Evolutionary conservation across 2,888 invertebrate species (phyloP).

Genomic region (Andrena hattorfiana): DNA sequence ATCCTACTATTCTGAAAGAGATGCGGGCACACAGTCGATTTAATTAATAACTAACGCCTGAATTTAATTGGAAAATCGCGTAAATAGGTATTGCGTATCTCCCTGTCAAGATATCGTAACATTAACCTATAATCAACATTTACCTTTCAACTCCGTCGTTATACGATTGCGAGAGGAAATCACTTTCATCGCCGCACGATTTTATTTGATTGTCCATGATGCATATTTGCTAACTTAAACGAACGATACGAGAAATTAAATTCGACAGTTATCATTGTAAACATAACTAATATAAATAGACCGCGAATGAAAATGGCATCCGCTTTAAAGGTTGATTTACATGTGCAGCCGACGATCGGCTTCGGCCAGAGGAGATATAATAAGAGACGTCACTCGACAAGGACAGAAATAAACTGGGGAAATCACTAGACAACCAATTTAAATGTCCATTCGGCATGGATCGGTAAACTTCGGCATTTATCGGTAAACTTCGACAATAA

Average conservation of each 20-base stretch:
- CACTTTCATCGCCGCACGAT: not conserved
- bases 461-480: no score
- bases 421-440: no score
- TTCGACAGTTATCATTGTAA: not conserved
- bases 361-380: no score
- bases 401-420: no score
- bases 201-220: not conserved
- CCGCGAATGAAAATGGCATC: not conserved
- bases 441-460: no score
- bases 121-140: conserved; percentile 1
- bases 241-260: not conserved
- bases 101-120: not conserved
- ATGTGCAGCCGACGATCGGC: no score
- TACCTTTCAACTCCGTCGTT: conserved; percentile 65
- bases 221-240: not conserved
- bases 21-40: not conserved
- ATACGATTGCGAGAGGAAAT: conserved; percentile 63
- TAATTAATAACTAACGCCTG: not conserved
- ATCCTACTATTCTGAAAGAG: conserved; percentile 38
- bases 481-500: no score
- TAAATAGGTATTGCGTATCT: no score
- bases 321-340: not conserved
- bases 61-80: not conserved
- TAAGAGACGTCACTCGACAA: no score
- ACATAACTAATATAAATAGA: not conserved